Base-by-base conservation (phyloP, 2,888 invertebrate species). In the Nephrocerus scutellatus region DNA sequence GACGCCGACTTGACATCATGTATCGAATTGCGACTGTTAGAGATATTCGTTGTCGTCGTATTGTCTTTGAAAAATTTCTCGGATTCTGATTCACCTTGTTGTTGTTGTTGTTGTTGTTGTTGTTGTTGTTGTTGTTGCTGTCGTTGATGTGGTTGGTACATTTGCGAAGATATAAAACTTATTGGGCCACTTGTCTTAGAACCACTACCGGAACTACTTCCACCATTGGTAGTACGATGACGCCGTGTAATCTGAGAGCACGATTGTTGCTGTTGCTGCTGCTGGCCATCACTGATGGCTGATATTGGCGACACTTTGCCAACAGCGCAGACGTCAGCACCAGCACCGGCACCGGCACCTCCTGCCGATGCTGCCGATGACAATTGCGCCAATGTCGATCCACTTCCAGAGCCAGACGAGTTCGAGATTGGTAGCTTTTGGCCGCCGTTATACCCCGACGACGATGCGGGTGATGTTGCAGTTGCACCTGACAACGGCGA, bases 211-310 rank as follows among this genome's bases (percentile, higher is more conserved):
- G n/a, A n/a, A n/a, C n/a, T n/a, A n/a, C n/a, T n/a, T n/a, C n/a
- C n/a, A 12, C 28, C 14, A 23, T 24, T 42, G 36, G 25, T 32
- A 29, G 12, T 25, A 22, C 40, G 41, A 36, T 47, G 46, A 32
- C 68, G 62, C 30, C 66, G 53, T 39, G 65, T 62, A 45, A 68
- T 54, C 51, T 67, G 66, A 41, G 65, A 43, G 57, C 58, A n/a
- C n/a, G n/a, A n/a, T n/a, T n/a, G n/a, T n/a, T n/a, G n/a, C n/a
- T n/a, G n/a, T n/a, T n/a, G 55, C 39, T 39, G 8, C 43, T 51
- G 53, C 15, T 54, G 51, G 32, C 49, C 52, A 53, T 56, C 55
- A 44, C 52, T 51, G 51, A 53, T 47, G 34, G 50, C 49, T 54
- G 50, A 37, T 50, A 54, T 37, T 48, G 48, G 28, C 42, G 33